phyloP scores from a whole-genome alignment of 1,140 invertebrate genomes.

The Lepidurus couesii region DNA sequence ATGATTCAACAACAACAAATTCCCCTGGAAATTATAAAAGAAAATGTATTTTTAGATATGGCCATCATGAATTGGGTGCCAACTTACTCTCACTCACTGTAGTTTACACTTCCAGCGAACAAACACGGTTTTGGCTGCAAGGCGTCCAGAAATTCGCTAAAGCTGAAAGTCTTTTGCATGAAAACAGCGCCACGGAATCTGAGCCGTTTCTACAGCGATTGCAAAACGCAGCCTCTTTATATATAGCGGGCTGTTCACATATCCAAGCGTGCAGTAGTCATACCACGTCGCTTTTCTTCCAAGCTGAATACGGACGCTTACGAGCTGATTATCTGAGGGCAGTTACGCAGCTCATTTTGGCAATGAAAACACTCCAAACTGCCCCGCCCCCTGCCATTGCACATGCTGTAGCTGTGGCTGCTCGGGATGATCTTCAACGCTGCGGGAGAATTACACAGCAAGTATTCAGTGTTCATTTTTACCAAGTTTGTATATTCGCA shows the following conservation, averaged over 20 bases:
- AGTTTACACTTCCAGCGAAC: constrained; percentile 75
- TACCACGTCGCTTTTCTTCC: constrained; percentile 63
- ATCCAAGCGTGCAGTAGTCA: constrained; percentile 53
- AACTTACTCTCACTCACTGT: constrained; percentile 60
- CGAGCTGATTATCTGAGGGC: constrained; percentile 70
- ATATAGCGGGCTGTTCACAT: constrained; percentile 40
- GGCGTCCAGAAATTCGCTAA: constrained; percentile 54
- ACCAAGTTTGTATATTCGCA: constrained; percentile 26
- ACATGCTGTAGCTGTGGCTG: constrained; percentile 65
- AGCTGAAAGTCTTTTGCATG: constrained; percentile 46
- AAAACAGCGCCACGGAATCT: constrained; percentile 20
- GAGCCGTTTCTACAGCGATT: constrained; percentile 39
- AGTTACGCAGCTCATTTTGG: constrained; percentile 64
- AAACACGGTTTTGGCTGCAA: constrained; percentile 82
- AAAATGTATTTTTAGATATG: constrained; percentile 54
- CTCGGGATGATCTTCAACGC: constrained; percentile 71
- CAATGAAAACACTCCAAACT: constrained; percentile 75
- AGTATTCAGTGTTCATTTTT: constrained; percentile 34
- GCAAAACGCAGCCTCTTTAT: constrained; percentile 42
- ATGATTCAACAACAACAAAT: background rate
- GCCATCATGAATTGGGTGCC: constrained; percentile 67
- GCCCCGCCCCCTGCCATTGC: constrained; percentile 89
- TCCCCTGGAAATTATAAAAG: too few species aligned
- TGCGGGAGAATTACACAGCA: constrained; percentile 77
- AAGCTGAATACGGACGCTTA: constrained; percentile 67